Base-by-base conservation (phyloP, 2,113 vertebrate species). In the Urocolius indicus region DNA sequence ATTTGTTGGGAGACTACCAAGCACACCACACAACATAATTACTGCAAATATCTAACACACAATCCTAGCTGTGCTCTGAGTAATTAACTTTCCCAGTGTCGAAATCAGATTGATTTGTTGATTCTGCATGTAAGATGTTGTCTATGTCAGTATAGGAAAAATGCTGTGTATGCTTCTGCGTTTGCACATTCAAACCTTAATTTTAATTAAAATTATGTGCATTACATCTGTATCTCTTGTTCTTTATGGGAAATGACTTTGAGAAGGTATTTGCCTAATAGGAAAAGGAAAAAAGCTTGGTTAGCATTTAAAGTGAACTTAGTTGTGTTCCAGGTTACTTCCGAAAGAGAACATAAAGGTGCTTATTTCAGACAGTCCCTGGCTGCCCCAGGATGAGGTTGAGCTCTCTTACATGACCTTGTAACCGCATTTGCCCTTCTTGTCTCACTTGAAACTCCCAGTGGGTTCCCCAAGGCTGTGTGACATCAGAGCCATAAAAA, bases 61-160 rank as follows among this genome's bases (percentile, higher is more conserved):
- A 10, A 88, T 90, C 90, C 6, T 13, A 62, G 49, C n/a, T 0
- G 0, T 73, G 49, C 72, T 92, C 68, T 23, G 75, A 67, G 51
- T 92, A 87, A 89, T 92, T 91, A 73, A 68, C 81, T 87, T 91
- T 41, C 16, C 67, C 69, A 43, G 67, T 91, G 87, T 89, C 89
- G 92, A 95, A 97, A 92, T 91, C 94, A 45, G 68, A 59, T 77
- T 92, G 86, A 93, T 92, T 93, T 84, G 89, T 95, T 95, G 76
- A 87, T 95, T 89, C 69, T 93, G 80, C 79, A 17, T 82, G 9
- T 54, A 49, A 92, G 63, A 54, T 83, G 55, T 80, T 93, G 82
- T 76, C 84, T 82, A 1, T 65, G 63, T 87, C 78, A 89, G 73
- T 71, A 20, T 32, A 88, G 52, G 52, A 89, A 86, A 85, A 86